Base-by-base conservation (phyloP, 2,113 vertebrate species). In the Patagioenas fasciata region DNA sequence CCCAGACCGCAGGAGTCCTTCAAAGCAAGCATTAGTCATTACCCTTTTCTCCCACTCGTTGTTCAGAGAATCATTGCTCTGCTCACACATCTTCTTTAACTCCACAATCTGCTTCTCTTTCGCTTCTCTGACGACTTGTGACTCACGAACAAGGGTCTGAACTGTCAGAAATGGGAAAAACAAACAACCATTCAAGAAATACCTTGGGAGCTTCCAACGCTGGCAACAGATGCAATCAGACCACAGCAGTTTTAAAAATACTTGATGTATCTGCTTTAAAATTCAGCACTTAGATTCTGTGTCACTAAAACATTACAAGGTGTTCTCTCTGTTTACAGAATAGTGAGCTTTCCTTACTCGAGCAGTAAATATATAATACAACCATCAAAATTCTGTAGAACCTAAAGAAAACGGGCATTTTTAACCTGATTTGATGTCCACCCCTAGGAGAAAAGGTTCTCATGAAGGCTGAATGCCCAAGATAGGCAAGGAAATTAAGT, bases 21-120 rank as follows among this genome's bases (percentile, higher is more conserved):
- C 70, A 58, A 23, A 89, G 50, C 19, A 56, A 70, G 14, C 5
- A 2, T 9, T 78, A 54, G 4, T 64, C 62, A 40, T 93, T 98
- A 99, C 99, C 99, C 98, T 99, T 96, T 99, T 99, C 97, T 99
- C 99, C 98, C 99, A 99, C 72, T 99, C 98, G 7, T 99, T 99
- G 97, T 98, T 99, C 95, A 99, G 89, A 89, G 96, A 98, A 50
- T 99, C 99, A 13, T 84, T 75, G 92, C 98, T 99, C 87, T 99
- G 98, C 92, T 99, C 99, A 70, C 98, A 98, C 97, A 99, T 98
- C 96, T 98, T 99, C 98, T 98, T 99, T 91, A 99, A 97, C 97
- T 99, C 99, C 29, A 82, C 65, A 75, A 99, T 99, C 98, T 99
- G 99, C 93, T 98, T 98, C 83, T 99, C 99, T 97, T 99, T 99